A percentile compares a stretch with the other conserved stretches of the same genome.
These are phyloP conservation scores for Dexiosoma caninum DNA, from an alignment of 2,888 invertebrate genomes.

Conservation along the genomic window DNA sequence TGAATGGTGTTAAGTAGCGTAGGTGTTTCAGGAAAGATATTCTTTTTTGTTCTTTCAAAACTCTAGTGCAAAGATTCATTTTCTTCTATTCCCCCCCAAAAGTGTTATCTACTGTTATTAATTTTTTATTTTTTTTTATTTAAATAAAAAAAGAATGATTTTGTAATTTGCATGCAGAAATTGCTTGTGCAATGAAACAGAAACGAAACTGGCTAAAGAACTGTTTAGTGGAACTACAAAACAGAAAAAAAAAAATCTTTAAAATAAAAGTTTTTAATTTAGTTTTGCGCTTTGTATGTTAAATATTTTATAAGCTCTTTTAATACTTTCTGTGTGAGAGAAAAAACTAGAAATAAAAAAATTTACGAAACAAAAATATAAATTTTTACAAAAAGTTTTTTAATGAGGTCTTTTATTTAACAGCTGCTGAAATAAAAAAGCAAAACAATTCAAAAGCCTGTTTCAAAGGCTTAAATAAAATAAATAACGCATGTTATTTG, in stretches of 20 bases:
- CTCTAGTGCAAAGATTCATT: background rate
- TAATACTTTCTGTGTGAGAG: conserved; percentile 44
- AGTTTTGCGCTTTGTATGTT: conserved; percentile 50
- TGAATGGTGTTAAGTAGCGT: conserved; percentile 5
- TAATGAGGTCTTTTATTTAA: conserved; percentile 43
- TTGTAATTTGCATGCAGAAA: conserved; percentile 43
- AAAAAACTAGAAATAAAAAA: conserved; percentile 8
- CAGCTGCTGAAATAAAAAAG: conserved; percentile 1
- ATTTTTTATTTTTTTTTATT: background rate
- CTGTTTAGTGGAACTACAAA: conserved; percentile 21
- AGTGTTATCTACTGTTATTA: background rate
- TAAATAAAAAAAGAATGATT: background rate
- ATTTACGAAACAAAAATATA: conserved; percentile 19
- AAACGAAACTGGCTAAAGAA: background rate
- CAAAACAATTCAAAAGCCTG: background rate
- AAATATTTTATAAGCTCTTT: conserved; percentile 54
- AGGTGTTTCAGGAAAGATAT: too few species aligned
- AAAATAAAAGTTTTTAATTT: conserved; percentile 57
- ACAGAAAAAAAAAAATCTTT: conserved; percentile 24
- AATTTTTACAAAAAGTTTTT: conserved; percentile 44
- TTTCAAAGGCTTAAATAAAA: background rate
- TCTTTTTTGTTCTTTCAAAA: too few species aligned
- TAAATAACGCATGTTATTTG: background rate
- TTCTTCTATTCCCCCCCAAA: background rate
- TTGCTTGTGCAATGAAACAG: conserved; percentile 45